Base-by-base conservation (phyloP, 2,113 vertebrate genomes). In the Galemys pyrenaicus region DNA sequence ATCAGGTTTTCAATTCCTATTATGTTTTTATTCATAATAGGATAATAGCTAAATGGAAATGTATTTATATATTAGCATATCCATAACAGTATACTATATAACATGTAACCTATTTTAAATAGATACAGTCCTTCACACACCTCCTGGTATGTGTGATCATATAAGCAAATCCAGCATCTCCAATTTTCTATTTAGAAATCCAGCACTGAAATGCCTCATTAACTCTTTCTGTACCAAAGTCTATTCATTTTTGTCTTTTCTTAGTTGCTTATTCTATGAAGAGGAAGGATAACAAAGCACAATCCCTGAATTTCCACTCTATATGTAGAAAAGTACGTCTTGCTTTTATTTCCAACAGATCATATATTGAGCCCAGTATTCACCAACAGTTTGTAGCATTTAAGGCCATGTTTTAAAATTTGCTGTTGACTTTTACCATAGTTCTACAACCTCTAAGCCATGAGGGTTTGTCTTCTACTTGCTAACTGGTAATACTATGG, bases 291-390 rank as follows among this genome's bases (percentile, higher is more conserved):
- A 79, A 2, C n/a, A 83, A 91, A 9, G 17, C 26, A 83, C 16
- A 64, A 74, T 37, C 15, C 19, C 44, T 39, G 39, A 92, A 95
- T 92, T 94, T 22, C 20, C 89, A 93, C 22, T 74, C 79, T 46
- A 93, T 8, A 51, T 13, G 24, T 37, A 16, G 9, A 67, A 84
- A 88, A 46, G 70, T 85, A 60, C 30, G 9, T 56, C 39, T 84
- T 75, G 26, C 12, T 86, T 91, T 81, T 83, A 30, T 95, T 96
- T 93, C 32, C 60, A 75, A 79, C 9, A 83, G n/a, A 77, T 24
- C 13, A 91, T 84, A 89, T 60, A 37, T 35, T 75, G 35, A 93
- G 67, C 15, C 70, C 54, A 94, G n/a, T 86, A 65, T 32, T 83
- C 70, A 89, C 10, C 51, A 54, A 89, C 5, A 10, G 15, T 89